Conservation (phyloP, 2,113 vertebrate genomes). For the Progne subis region DNA sequence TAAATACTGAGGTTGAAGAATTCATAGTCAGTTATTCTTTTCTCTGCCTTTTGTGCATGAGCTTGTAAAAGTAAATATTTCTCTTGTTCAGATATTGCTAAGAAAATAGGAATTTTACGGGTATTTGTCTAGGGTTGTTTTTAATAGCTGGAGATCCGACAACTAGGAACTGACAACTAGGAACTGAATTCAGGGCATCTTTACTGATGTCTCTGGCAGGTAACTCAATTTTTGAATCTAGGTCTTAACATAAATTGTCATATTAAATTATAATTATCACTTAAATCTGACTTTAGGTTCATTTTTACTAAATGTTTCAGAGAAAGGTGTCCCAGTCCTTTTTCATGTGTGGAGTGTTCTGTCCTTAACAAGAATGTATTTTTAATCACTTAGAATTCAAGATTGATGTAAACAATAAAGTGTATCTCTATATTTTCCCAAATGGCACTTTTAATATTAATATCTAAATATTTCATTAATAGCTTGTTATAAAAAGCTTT, state of each 20-base stretch:
- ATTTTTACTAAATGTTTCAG: not conserved
- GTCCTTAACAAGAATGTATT: not conserved
- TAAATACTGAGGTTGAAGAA: not conserved
- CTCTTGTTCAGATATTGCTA: not conserved
- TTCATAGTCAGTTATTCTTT: not conserved
- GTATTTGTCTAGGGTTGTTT: not conserved
- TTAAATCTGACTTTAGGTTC: not conserved
- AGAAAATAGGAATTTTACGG: not conserved
- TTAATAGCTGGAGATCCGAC: not conserved
- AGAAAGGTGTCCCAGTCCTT: not conserved
- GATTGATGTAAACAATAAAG: not conserved
- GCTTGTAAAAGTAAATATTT: not conserved
- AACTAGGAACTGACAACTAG: not conserved
- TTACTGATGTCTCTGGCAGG: not conserved
- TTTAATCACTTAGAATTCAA: not conserved
- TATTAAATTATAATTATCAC: not conserved
- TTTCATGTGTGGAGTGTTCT: not conserved
- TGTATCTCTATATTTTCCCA: not conserved
- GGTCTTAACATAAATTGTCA: not conserved
- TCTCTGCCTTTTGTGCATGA: not conserved
- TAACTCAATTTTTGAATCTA: not conserved
- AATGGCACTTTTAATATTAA: not conserved
- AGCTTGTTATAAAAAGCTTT: not conserved
- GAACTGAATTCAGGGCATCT: not conserved
- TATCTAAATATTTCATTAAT: not conserved